Conservation (phyloP, 1,140 invertebrate genomes). For the Eupeodes corollae region DNA sequence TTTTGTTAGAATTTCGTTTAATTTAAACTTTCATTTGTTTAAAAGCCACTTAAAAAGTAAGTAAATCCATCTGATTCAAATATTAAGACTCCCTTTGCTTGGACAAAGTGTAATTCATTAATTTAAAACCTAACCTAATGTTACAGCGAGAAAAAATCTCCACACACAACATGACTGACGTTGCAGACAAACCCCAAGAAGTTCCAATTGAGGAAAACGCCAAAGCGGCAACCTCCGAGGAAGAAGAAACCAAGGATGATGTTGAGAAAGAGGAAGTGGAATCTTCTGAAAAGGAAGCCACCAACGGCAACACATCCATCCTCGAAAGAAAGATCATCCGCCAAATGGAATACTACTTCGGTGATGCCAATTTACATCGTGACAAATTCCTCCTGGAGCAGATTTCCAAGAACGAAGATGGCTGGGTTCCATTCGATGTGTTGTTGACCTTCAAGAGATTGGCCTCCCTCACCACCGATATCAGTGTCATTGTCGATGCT, state of each 20-base stretch:
- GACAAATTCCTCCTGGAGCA: conserved; percentile 85
- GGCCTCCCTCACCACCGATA: conserved; percentile 57
- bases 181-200: conserved; percentile 15
- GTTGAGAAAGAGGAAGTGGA: conserved; percentile 7
- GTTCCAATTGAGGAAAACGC: conserved; percentile 6
- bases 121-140: background rate
- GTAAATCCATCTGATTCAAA: no score
- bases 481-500: conserved; percentile 58
- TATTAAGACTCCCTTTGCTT: no score
- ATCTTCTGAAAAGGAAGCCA: background rate
- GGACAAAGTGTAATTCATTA: no score
- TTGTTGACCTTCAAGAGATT: conserved; percentile 84
- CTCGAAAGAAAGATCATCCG: conserved; percentile 47
- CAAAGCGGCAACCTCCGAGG: conserved; percentile 12
- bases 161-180: conserved; percentile 20
- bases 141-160: background rate
- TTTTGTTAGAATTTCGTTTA: no score
- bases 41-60: no score
- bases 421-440: conserved; percentile 77
- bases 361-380: conserved; percentile 76
- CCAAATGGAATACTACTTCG: conserved; percentile 56
- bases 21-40: no score
- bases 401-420: conserved; percentile 65
- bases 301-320: conserved; percentile 17
- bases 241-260: conserved; percentile 7